Conservation (phyloP, 2,888 invertebrate genomes). For the Chironomus tentans region DNA sequence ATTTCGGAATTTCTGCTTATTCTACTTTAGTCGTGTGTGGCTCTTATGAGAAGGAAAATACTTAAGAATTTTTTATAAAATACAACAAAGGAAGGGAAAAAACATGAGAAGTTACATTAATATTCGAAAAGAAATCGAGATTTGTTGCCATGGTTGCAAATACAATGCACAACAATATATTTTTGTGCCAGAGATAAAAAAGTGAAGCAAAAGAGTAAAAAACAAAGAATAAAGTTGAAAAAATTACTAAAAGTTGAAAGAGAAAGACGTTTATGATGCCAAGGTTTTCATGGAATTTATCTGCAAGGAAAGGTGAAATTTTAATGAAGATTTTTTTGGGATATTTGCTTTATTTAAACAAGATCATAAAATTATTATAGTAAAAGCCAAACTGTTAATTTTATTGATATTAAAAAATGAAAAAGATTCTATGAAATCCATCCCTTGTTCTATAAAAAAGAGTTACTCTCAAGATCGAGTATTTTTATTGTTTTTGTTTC, state of each 20-base stretch:
- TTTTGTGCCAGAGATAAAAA: not conserved
- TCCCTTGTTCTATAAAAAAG: too few relatives aligned
- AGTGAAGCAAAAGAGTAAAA: not conserved
- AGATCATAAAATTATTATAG: too few relatives aligned
- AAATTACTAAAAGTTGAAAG: too few relatives aligned
- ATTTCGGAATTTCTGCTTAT: not conserved
- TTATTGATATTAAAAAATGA: too few relatives aligned
- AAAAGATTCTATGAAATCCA: too few relatives aligned
- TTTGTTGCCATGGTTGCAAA: not conserved
- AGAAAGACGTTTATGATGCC: constrained; percentile 23
- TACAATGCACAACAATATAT: constrained; percentile 16
- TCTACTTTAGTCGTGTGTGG: constrained; percentile 18
- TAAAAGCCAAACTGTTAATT: too few relatives aligned
- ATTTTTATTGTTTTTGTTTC: too few relatives aligned
- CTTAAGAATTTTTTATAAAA: not conserved
- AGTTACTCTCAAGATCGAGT: too few relatives aligned
- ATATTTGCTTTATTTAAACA: too few relatives aligned
- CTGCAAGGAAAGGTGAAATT: not conserved
- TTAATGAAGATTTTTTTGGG: not conserved
- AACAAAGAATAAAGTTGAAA: constrained; percentile 4
- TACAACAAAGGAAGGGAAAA: not conserved
- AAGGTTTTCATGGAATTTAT: constrained; percentile 19
- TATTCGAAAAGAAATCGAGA: not conserved
- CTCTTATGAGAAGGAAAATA: not conserved
- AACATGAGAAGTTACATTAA: constrained; percentile 18